phyloP scores from a whole-genome alignment of 2,113 vertebrate species.

The Argyrosomus japonicus region DNA sequence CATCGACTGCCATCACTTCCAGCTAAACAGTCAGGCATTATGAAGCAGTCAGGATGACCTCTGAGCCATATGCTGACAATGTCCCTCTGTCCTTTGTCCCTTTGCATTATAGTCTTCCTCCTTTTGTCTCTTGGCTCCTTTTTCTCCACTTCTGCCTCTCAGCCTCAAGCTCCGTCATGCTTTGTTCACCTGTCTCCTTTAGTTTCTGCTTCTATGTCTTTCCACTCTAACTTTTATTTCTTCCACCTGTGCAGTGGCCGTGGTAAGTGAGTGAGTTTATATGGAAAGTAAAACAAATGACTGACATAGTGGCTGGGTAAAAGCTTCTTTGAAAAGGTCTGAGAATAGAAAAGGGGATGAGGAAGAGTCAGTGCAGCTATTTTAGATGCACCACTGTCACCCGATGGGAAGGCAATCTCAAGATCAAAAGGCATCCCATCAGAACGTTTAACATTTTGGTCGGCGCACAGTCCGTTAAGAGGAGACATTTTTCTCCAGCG shows the following conservation, averaged over 20 bases:
- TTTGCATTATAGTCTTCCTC: conserved; percentile 64
- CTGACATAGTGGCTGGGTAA: conserved; percentile 10
- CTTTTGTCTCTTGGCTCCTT: conserved; percentile 25
- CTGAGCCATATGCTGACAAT: conserved; percentile 66
- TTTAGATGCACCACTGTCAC: conserved; percentile 37
- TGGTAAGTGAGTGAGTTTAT: conserved; percentile 7
- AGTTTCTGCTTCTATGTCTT: conserved; percentile 26
- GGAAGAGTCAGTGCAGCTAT: conserved; percentile 41
- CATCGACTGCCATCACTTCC: conserved; percentile 60
- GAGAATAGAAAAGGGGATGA: conserved; percentile 51
- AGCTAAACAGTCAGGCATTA: conserved; percentile 72
- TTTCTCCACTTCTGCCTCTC: conserved; percentile 25
- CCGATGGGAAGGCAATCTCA: conserved; percentile 43
- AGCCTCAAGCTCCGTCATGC: conserved; percentile 25
- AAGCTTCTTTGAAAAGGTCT: conserved; percentile 34
- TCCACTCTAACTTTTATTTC: conserved; percentile 22
- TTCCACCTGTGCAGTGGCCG: conserved; percentile 1
- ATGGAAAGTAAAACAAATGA: conserved; percentile 34
- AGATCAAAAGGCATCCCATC: conserved; percentile 38
- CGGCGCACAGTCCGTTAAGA: conserved; percentile 12
- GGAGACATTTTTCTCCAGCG: conserved; percentile 13
- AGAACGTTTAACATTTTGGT: conserved; percentile 42
- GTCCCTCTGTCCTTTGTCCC: conserved; percentile 78
- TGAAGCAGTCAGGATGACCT: conserved; percentile 62
- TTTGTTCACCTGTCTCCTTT: conserved; percentile 51